Evolutionary conservation across 2,888 invertebrate species (phyloP).

Genomic region (Lepidonotus clava): DNA sequence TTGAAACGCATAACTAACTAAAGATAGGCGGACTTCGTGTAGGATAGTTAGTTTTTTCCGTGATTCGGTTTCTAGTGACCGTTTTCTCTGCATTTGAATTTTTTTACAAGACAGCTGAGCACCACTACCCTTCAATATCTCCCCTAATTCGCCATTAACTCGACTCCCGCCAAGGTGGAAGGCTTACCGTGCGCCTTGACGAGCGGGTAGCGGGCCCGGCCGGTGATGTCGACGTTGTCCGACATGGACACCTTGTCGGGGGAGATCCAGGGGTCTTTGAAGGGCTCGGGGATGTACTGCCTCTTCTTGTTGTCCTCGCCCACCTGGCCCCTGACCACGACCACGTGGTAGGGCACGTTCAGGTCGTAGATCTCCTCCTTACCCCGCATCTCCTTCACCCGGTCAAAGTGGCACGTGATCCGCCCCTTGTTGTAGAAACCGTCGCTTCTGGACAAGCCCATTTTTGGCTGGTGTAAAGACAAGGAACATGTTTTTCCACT

Average conservation of each 20-base stretch:
- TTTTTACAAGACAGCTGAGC: too few relatives aligned
- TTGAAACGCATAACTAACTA: too few relatives aligned
- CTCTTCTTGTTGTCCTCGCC: constrained; percentile 15
- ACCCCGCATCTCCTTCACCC: constrained; percentile 50
- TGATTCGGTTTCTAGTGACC: too few relatives aligned
- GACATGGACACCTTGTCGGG: constrained; percentile 66
- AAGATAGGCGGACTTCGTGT: too few relatives aligned
- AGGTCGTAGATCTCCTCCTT: constrained; percentile 35
- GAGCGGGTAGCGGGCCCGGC: constrained; percentile 74
- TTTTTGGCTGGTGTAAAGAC: background rate
- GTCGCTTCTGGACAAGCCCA: constrained; percentile 52
- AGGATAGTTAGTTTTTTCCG: too few relatives aligned
- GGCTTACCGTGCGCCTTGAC: constrained; percentile 79
- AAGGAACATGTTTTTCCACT: too few relatives aligned
- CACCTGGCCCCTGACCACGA: constrained; percentile 32
- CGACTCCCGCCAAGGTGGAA: too few relatives aligned
- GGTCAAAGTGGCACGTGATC: constrained; percentile 60
- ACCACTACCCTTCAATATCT: too few relatives aligned
- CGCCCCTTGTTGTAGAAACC: constrained; percentile 58
- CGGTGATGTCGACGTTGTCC: constrained; percentile 62
- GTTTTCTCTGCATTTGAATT: too few relatives aligned
- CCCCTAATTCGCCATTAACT: too few relatives aligned
- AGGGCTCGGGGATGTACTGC: constrained; percentile 63
- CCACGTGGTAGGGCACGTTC: constrained; percentile 26
- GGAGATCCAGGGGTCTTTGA: constrained; percentile 66